Evolutionary conservation across 2,797 vertebrate species (phyloP), one percentile per base, ranked within the genome.

Genomic region (Rhadinocentrus ornatus): DNA sequence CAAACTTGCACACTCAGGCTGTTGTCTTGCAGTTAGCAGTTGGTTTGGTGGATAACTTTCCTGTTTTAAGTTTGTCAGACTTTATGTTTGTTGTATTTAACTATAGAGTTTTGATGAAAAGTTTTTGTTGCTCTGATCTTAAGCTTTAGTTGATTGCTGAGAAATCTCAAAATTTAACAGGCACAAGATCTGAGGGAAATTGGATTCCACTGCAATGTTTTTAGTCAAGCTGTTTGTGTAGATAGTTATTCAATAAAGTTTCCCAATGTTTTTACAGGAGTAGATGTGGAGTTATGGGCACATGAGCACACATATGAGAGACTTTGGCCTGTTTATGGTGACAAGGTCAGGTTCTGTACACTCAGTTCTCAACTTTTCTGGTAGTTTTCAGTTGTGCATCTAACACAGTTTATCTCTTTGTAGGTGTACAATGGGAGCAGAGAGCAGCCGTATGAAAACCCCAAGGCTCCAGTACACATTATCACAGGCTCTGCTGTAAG

Each of bases 401-500:
- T 5, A 1, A 11, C 22, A 12, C 22, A 75, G 50, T 66, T 80
- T 83, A 75, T 71, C 69, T 20, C 65, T 69, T 55, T 74, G 1
- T 31, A 96, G 96, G 96, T 97, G 31, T 90, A 89, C 82, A 97
- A 97, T 0, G 96, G 96, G 24, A 97, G 96, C 81, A 50, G 1
- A 22, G 88, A 94, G 46, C 83, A 82, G 53, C 96, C 96, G 0
- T 97, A 97, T 29, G 93, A 94, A 62, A 95, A 96, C 70, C 96
- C 97, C 1, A 93, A 85, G 76, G 95, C 93, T 56, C 96, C 96
- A 0, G 94, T 97, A 0, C 96, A 97, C 74, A 96, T 97, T 62
- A 96, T 96, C 89, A 96, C 96, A 0, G 96, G 96, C 79, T 97
- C 96, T 22, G 96, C 96, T 27, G 96, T 96, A 86, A 96, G 96